Conservation (phyloP, 2,797 vertebrate genomes). For the Odontamblyopus rebecca region DNA sequence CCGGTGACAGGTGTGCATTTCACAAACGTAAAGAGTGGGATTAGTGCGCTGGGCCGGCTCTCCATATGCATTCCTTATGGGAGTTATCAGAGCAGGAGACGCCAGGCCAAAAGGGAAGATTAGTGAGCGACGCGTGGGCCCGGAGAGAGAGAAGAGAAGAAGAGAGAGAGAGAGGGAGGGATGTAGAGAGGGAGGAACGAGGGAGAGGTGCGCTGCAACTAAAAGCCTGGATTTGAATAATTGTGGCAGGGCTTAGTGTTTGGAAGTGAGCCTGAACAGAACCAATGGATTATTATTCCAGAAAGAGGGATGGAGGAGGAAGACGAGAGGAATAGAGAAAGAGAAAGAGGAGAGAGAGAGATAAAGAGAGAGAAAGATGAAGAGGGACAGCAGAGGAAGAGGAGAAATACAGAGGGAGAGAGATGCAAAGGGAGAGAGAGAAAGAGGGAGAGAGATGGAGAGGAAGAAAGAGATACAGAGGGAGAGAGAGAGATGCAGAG, state of each 20-base stretch:
- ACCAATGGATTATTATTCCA: constrained; percentile 92
- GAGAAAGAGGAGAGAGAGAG: no score
- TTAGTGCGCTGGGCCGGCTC: constrained; percentile 96
- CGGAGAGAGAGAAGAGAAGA: constrained; percentile 78
- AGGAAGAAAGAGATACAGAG: no score
- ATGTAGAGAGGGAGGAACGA: neutral
- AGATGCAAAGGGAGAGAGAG: no score
- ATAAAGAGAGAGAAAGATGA: constrained; percentile 49
- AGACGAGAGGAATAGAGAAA: constrained; percentile 28
- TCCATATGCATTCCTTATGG: constrained; percentile 98
- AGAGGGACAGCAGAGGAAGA: constrained; percentile 27
- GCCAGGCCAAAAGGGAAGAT: constrained; percentile 98
- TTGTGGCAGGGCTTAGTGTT: constrained; percentile 95
- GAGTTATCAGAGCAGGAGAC: constrained; percentile 99
- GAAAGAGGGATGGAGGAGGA: constrained; percentile 46
- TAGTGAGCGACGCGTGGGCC: constrained; percentile 89
- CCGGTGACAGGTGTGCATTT: constrained; percentile 98
- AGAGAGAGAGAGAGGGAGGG: neutral
- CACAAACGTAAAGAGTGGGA: constrained; percentile 95
- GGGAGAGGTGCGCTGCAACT: constrained; percentile 92
- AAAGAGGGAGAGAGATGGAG: no score
- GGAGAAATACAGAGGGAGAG: neutral
- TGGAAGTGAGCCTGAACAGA: constrained; percentile 97
- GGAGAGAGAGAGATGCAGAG: no score
- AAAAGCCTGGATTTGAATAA: constrained; percentile 99